Percentiles rank a stretch among this genome's conserved stretches.
Evolutionary conservation across 2,888 invertebrate species (phyloP).

Genomic region (Phlogophora meticulosa): DNA sequence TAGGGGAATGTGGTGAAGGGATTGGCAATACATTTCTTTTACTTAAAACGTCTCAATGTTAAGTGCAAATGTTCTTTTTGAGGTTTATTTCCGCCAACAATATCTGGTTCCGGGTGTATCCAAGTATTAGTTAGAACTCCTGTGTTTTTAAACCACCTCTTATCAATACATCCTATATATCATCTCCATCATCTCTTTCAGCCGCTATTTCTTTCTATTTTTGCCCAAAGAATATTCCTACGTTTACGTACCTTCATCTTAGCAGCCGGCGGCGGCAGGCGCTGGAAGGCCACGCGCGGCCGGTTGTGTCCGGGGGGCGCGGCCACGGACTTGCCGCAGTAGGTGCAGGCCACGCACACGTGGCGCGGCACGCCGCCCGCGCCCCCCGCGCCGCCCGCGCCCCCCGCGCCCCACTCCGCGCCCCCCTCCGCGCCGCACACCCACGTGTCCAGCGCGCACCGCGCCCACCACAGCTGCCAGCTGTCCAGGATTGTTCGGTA

Average conservation of each 20-base stretch:
- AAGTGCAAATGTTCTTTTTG: too few species aligned
- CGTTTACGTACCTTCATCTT: constrained; percentile 92
- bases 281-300: constrained; percentile 89
- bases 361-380: constrained; percentile 70
- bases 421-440: constrained; percentile 91
- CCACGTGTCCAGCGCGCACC: constrained; percentile 97
- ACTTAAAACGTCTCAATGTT: too few species aligned
- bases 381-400: constrained; percentile 85
- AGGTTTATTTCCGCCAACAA: too few species aligned
- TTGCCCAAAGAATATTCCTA: too few species aligned
- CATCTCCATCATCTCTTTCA: too few species aligned
- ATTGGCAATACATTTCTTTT: too few species aligned
- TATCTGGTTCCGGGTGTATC: too few species aligned
- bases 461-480: constrained; percentile 97
- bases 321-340: constrained; percentile 98
- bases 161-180: too few species aligned
- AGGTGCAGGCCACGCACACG: constrained; percentile 95
- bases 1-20: too few species aligned
- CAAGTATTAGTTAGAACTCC: too few species aligned
- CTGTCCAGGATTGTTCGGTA: constrained; percentile 96
- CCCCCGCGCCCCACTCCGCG: constrained; percentile 72
- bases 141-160: too few species aligned
- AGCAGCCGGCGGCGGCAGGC: constrained; percentile 93
- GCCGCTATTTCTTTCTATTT: too few species aligned
- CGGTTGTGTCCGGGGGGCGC: constrained; percentile 92